These are phyloP conservation scores for Pogonomyrmex barbatus DNA, from an alignment of 1,140 invertebrate species.

Conservation along the genomic window DNA sequence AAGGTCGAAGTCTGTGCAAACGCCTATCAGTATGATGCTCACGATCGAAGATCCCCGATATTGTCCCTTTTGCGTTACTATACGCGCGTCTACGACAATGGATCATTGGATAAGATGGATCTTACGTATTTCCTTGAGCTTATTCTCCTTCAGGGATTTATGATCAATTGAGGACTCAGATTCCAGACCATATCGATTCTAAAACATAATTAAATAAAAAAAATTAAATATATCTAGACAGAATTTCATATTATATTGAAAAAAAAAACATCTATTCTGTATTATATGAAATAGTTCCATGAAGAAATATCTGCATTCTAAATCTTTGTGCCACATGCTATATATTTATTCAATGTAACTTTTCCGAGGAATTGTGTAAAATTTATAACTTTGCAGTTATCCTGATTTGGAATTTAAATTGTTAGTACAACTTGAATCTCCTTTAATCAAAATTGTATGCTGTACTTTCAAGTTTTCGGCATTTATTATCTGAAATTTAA, in stretches of 20 bases:
- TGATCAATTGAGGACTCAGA: background rate
- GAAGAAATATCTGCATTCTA: background rate
- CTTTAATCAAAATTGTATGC: background rate
- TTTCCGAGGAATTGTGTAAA: background rate
- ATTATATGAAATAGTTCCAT: background rate
- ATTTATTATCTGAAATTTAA: background rate
- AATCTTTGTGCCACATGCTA: background rate
- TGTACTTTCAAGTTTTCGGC: background rate
- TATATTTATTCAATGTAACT: background rate
- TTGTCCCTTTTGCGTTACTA: conserved; percentile 7
- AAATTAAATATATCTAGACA: background rate
- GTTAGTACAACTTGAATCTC: background rate
- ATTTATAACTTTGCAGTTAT: background rate
- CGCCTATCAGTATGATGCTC: conserved; percentile 46
- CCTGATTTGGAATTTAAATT: background rate
- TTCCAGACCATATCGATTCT: background rate
- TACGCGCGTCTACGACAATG: background rate
- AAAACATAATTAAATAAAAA: background rate
- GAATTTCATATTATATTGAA: background rate
- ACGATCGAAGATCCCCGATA: conserved; percentile 13
- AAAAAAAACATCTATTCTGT: background rate
- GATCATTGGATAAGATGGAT: background rate
- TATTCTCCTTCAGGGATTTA: background rate
- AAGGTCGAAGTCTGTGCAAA: conserved; percentile 41
- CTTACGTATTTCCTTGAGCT: background rate